phyloP scores from a whole-genome alignment of 2,888 invertebrate genomes.

The Athetis lepigone region DNA sequence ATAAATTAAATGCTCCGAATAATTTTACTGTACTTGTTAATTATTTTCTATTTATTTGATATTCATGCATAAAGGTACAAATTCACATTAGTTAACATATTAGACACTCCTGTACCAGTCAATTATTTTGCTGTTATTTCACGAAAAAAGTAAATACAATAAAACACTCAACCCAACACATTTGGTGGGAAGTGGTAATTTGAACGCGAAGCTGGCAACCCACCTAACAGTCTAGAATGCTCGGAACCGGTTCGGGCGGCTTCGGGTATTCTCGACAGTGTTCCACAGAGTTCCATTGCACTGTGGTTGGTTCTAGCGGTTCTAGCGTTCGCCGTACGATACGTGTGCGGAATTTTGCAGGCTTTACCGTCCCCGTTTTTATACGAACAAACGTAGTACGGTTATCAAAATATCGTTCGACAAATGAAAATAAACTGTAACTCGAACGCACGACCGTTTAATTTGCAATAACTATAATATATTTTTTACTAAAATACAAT shows the following conservation, averaged over 20 bases:
- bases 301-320: not conserved
- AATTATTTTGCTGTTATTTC: too few species aligned
- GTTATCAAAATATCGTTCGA: slow-evolving; percentile 3
- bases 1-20: too few species aligned
- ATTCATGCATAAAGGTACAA: too few species aligned
- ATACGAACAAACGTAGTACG: slow-evolving; percentile 7
- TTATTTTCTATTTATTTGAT: too few species aligned
- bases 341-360: slow-evolving; percentile 8
- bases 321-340: too few species aligned
- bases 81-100: too few species aligned
- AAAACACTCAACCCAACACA: too few species aligned
- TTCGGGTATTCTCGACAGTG: slow-evolving; percentile 42
- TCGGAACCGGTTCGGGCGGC: slow-evolving; percentile 50
- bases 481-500: too few species aligned
- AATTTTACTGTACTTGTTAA: too few species aligned
- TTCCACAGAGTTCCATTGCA: slow-evolving; percentile 6
- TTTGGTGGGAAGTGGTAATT: slow-evolving; percentile 22
- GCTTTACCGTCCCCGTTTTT: slow-evolving; percentile 6
- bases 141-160: too few species aligned
- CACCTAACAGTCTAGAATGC: slow-evolving; percentile 39
- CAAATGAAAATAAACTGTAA: slow-evolving; percentile 41
- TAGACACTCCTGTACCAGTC: too few species aligned
- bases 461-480: too few species aligned
- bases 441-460: not conserved
- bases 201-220: slow-evolving; percentile 45